These are phyloP conservation scores for Aegypius monachus DNA, from an alignment of 2,113 vertebrate genomes.

Conservation along the genomic window DNA sequence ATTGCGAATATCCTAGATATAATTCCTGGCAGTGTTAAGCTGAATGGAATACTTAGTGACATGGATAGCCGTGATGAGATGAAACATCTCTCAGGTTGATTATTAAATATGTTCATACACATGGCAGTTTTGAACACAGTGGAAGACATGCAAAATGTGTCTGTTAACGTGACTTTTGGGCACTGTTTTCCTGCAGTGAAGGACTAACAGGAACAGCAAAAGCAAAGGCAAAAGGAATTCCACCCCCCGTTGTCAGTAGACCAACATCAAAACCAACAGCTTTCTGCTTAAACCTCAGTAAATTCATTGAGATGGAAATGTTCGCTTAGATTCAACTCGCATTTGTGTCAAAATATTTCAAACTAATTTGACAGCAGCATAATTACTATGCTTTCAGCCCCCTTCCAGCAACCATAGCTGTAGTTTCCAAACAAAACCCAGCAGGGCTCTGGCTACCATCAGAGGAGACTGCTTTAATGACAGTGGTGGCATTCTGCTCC, in stretches of 20 bases:
- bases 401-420: background rate
- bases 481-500: background rate
- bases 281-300: background rate
- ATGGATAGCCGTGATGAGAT: background rate
- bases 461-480: background rate
- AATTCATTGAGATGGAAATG: background rate
- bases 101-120: background rate
- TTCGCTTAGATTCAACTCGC: background rate
- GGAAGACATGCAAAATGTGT: background rate
- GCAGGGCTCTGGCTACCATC: constrained; percentile 3
- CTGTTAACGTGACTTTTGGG: background rate
- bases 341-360: constrained; percentile 36
- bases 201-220: background rate
- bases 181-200: background rate
- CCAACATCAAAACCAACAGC: background rate
- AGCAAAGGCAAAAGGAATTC: background rate
- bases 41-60: background rate
- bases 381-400: background rate
- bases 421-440: background rate
- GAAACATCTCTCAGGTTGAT: background rate
- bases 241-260: background rate
- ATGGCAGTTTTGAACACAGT: background rate
- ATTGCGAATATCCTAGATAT: background rate
- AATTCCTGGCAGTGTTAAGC: background rate
- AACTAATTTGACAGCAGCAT: background rate